phyloP scores from a whole-genome alignment of 2,113 vertebrate genomes.

The Tiliqua scincoides region DNA sequence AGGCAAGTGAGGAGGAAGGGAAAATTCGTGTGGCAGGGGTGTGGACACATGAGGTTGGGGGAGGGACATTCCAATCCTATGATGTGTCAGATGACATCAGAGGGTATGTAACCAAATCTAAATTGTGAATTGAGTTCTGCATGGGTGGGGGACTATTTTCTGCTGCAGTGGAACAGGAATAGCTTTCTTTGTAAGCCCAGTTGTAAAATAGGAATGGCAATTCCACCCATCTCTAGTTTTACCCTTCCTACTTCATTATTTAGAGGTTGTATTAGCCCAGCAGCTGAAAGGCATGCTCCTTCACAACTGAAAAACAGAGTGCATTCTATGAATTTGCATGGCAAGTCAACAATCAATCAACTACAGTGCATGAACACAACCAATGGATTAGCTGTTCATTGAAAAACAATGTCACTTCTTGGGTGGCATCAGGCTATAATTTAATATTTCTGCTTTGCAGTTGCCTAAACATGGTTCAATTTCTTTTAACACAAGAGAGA shows the following conservation, averaged over 20 bases:
- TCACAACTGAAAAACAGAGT: background rate
- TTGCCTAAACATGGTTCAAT: conserved; percentile 8
- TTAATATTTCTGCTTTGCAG: conserved; percentile 6
- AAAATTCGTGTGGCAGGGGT: background rate
- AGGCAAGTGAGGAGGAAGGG: background rate
- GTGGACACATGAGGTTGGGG: background rate
- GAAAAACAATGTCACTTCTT: conserved; percentile 31
- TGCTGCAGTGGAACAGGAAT: background rate
- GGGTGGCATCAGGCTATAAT: conserved; percentile 8
- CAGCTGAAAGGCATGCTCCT: background rate
- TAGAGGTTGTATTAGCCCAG: background rate
- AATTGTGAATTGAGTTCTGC: background rate
- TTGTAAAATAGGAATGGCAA: background rate
- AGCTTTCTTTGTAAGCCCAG: background rate
- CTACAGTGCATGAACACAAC: background rate
- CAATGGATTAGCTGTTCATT: background rate
- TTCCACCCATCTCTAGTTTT: background rate
- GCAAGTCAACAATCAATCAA: background rate
- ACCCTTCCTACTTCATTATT: background rate
- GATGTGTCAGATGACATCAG: background rate
- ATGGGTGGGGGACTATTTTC: background rate
- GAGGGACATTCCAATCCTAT: background rate
- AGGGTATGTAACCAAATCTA: too few relatives aligned
- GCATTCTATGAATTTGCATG: background rate
- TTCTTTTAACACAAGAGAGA: conserved; percentile 21